Evolutionary conservation across 35 echinoderm and acorn worm genomes (phyloP).

Genomic region (Heliocidaris tuberculata): DNA sequence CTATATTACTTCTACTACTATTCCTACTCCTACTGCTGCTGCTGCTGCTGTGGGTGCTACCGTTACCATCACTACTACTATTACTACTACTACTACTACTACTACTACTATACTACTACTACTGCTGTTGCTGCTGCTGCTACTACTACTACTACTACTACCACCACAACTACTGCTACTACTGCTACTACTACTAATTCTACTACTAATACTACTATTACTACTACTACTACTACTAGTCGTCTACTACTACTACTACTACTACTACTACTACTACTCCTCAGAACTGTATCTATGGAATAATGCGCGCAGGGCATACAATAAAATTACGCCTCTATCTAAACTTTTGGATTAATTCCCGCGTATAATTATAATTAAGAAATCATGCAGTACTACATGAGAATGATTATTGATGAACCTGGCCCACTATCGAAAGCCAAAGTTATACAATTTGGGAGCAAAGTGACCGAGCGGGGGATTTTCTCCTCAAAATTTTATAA

Average conservation of each 20-base stretch:
- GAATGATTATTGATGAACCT: too few species aligned
- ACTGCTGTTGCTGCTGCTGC: neutral
- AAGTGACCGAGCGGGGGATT: too few species aligned
- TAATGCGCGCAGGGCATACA: too few species aligned
- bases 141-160: conserved; percentile 46
- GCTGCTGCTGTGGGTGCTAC: neutral
- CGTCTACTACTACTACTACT: neutral
- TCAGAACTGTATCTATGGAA: too few species aligned
- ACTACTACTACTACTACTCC: neutral
- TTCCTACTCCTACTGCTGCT: neutral
- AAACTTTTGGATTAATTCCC: too few species aligned
- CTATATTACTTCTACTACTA: neutral
- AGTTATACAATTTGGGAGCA: too few species aligned
- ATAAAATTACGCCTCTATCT: too few species aligned
- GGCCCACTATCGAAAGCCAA: too few species aligned
- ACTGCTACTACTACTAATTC: neutral
- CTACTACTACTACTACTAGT: neutral
- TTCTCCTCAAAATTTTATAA: too few species aligned
- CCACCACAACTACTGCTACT: conserved; percentile 9
- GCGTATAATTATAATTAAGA: too few species aligned
- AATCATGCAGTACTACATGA: too few species aligned
- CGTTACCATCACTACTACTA: neutral
- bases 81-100: neutral
- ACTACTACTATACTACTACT: conserved; percentile 20
- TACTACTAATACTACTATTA: neutral